phyloP scores from a whole-genome alignment of 2,113 vertebrate species.

The Opisthocomus hoazin region DNA sequence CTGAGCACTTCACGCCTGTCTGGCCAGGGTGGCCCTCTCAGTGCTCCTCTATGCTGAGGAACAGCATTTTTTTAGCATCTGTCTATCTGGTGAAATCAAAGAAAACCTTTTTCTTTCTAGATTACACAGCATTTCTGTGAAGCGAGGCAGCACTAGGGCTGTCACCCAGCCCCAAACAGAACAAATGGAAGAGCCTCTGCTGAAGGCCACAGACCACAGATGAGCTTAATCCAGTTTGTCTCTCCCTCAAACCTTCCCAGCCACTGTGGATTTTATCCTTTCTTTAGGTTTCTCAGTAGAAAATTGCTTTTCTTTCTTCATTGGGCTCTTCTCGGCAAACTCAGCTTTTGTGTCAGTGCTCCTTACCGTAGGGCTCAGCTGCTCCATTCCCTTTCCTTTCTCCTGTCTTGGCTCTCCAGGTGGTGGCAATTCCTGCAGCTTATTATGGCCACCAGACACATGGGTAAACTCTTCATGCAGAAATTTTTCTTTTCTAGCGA shows the following conservation, averaged over 20 bases:
- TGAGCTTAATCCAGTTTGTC: neutral
- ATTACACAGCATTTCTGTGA: neutral
- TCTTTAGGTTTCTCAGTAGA: neutral
- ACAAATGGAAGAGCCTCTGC: neutral
- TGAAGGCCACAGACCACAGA: neutral
- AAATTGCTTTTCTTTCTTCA: neutral
- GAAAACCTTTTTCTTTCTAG: neutral
- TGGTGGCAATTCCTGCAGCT: neutral
- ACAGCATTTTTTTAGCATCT: neutral
- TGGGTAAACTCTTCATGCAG: neutral
- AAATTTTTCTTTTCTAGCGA: neutral
- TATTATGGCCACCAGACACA: neutral
- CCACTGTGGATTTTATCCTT: neutral
- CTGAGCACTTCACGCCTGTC: neutral
- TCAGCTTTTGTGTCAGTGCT: neutral
- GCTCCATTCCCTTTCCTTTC: neutral
- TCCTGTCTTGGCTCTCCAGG: neutral
- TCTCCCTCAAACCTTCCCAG: neutral
- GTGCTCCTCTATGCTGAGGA: neutral
- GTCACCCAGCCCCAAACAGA: neutral
- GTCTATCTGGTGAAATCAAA: neutral
- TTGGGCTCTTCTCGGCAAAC: neutral
- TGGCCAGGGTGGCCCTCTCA: neutral
- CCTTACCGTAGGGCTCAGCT: neutral
- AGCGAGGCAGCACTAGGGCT: neutral